A percentile compares a stretch with the other conserved stretches of the same genome.
These are phyloP conservation scores for Circaetus cinerascens DNA, from an alignment of 2,113 vertebrate species.

Conservation along the genomic window DNA sequence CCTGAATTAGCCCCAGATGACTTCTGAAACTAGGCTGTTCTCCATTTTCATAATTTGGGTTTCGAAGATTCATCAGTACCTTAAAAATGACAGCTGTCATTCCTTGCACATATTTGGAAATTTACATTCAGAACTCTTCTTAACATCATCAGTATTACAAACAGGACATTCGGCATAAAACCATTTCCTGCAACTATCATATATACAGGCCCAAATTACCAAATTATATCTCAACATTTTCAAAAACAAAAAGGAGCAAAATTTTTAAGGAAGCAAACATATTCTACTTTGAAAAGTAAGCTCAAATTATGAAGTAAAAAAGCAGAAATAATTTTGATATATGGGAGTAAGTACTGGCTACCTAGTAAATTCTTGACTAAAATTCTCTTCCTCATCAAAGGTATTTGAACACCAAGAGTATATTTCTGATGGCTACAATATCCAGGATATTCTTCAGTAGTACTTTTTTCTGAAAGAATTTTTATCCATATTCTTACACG, in stretches of 20 bases:
- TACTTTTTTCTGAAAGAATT: not conserved
- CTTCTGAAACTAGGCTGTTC: conserved; percentile 82
- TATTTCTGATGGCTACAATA: not conserved
- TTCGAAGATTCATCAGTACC: conserved; percentile 91
- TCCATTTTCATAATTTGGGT: conserved; percentile 90
- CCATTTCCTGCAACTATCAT: not conserved
- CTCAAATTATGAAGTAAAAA: not conserved
- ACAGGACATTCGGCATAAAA: not conserved
- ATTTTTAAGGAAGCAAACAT: not conserved
- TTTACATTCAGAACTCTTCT: not conserved
- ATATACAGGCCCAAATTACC: not conserved
- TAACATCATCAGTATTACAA: not conserved
- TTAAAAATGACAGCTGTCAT: conserved; percentile 69
- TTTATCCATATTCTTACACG: not conserved
- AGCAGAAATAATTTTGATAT: not conserved
- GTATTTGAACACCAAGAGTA: not conserved
- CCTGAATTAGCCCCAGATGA: conserved; percentile 93
- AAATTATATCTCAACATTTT: not conserved
- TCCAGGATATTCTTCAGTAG: not conserved
- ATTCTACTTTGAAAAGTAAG: not conserved
- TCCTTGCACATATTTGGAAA: not conserved
- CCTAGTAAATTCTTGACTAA: not conserved
- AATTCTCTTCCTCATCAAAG: not conserved
- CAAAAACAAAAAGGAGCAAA: not conserved
- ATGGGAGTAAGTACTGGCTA: not conserved